These are phyloP conservation scores for Lepisosteus osseus DNA, from an alignment of 2,113 vertebrate species.

Conservation along the genomic window DNA sequence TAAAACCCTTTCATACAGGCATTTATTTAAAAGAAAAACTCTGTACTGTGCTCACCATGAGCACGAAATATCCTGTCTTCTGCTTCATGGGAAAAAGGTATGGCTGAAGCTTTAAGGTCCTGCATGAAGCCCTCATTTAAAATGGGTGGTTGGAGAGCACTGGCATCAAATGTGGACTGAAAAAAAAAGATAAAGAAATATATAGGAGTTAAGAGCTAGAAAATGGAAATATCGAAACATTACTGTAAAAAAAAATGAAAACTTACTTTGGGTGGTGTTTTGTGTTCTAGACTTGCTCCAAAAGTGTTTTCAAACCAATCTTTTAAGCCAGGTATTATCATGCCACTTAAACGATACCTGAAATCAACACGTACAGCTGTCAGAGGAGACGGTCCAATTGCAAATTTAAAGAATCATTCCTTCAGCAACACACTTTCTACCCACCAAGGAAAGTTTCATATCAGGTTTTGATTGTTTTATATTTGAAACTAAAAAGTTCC, in stretches of 20 bases:
- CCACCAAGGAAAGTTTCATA: too few species aligned
- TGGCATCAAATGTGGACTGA: conserved; percentile 80
- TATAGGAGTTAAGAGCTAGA: too few species aligned
- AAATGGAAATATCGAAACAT: not conserved
- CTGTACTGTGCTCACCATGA: conserved; percentile 74
- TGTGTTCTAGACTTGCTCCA: conserved; percentile 86
- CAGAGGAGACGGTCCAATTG: too few species aligned
- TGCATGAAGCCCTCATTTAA: conserved; percentile 85
- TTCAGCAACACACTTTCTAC: too few species aligned
- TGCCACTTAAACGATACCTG: conserved; percentile 91
- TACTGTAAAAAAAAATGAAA: not conserved
- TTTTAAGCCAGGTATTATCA: conserved; percentile 83
- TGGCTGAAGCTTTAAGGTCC: conserved; percentile 80
- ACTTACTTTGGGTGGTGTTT: conserved; percentile 86
- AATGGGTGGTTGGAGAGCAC: conserved; percentile 73
- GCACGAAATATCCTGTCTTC: conserved; percentile 91
- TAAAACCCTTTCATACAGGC: not conserved
- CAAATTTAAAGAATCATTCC: too few species aligned
- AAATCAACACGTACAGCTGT: not conserved
- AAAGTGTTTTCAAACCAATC: conserved; percentile 91
- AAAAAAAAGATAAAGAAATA: conserved; percentile 12
- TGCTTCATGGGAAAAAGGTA: conserved; percentile 82
- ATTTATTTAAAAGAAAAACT: not conserved
- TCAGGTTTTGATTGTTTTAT: too few species aligned
- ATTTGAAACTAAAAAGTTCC: not conserved